These are phyloP conservation scores for Corythucha ciliata DNA, from an alignment of 2,888 invertebrate species.

Conservation along the genomic window DNA sequence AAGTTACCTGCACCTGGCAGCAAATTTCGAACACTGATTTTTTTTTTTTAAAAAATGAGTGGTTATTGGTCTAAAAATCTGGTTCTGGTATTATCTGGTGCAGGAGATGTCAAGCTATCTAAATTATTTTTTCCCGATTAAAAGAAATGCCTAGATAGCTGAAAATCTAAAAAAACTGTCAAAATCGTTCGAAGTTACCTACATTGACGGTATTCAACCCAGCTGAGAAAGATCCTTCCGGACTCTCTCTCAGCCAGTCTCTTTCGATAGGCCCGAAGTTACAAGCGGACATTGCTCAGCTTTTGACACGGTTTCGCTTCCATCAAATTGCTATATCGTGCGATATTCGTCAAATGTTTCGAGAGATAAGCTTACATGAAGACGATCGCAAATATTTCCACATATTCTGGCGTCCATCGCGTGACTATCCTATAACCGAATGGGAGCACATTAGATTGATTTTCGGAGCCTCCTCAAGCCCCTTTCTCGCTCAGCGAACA, in stretches of 20 bases:
- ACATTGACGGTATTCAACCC: slow-evolving; percentile 1
- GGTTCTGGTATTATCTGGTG: too few relatives aligned
- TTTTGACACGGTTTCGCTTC: not conserved
- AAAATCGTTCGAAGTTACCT: too few relatives aligned
- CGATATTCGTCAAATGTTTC: not conserved
- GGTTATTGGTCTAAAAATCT: too few relatives aligned
- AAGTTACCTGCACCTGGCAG: too few relatives aligned
- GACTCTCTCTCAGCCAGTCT: not conserved
- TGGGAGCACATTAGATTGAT: not conserved
- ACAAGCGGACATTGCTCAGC: not conserved
- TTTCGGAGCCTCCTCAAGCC: too few relatives aligned
- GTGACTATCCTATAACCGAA: not conserved
- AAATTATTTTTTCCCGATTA: too few relatives aligned
- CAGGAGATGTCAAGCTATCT: too few relatives aligned
- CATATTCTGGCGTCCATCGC: not conserved
- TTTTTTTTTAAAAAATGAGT: too few relatives aligned
- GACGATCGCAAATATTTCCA: slow-evolving; percentile 6
- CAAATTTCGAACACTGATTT: too few relatives aligned
- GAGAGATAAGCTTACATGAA: not conserved
- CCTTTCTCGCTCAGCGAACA: too few relatives aligned
- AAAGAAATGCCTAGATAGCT: too few relatives aligned
- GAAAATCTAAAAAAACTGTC: too few relatives aligned
- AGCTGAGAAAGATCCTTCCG: not conserved
- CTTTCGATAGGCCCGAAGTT: not conserved
- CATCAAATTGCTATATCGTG: not conserved